Conservation (phyloP, 1,140 invertebrate species). For the Halictus rubicundus region DNA sequence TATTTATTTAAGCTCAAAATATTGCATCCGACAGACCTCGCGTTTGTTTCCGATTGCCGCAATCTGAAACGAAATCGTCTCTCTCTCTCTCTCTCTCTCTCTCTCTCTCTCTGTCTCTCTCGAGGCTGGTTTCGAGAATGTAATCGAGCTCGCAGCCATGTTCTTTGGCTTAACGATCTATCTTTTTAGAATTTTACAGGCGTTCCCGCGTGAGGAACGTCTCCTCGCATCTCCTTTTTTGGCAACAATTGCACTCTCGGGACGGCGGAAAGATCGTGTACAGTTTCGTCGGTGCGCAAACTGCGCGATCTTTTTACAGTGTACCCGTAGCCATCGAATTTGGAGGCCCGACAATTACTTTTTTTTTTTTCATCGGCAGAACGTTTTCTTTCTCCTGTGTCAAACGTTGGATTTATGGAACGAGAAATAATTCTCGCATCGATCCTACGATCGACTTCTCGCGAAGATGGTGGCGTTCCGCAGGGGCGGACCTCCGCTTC, state of each 20-base stretch:
- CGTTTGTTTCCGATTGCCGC: neutral
- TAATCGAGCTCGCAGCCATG: slow-evolving; percentile 30
- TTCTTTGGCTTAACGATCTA: slow-evolving; percentile 45
- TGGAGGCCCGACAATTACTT: neutral
- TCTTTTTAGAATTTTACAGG: slow-evolving; percentile 13
- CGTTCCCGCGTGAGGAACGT: neutral
- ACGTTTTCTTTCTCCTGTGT: too few relatives aligned
- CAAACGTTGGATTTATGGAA: too few relatives aligned
- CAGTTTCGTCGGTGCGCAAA: neutral
- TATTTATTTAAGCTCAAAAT: neutral
- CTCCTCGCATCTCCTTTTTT: neutral
- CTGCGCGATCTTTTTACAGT: neutral
- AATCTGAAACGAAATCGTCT: neutral
- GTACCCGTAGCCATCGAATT: neutral
- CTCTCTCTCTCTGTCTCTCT: too few relatives aligned
- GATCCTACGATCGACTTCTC: neutral
- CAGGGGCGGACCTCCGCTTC: neutral
- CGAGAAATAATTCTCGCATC: too few relatives aligned
- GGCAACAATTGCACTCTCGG: slow-evolving; percentile 28
- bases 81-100: too few relatives aligned
- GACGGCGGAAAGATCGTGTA: neutral
- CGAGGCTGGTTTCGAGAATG: slow-evolving; percentile 4
- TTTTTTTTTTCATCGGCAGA: too few relatives aligned
- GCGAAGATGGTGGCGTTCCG: too few relatives aligned
- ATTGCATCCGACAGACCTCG: neutral